These are phyloP conservation scores for Fissipunctia ypsillon DNA, from an alignment of 2,888 invertebrate genomes.

Conservation along the genomic window DNA sequence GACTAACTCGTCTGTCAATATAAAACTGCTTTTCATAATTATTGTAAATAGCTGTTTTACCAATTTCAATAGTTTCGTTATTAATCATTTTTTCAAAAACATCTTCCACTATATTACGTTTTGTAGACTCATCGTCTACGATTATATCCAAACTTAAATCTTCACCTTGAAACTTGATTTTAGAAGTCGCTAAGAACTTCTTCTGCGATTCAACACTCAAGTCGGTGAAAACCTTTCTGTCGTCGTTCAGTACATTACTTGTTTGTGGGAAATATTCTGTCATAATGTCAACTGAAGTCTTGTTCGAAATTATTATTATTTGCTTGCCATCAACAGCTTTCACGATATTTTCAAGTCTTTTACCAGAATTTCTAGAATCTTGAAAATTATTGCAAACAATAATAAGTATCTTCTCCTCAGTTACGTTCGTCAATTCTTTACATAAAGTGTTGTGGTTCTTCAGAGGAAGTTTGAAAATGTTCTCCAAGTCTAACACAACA, in stretches of 20 bases:
- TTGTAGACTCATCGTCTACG: slow-evolving; percentile 10
- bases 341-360: slow-evolving; percentile 19
- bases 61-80: slow-evolving; percentile 25
- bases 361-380: background rate
- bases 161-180: slow-evolving; percentile 47
- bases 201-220: slow-evolving; percentile 36
- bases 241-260: slow-evolving; percentile 7
- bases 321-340: slow-evolving; percentile 20
- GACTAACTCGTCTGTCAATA: slow-evolving; percentile 28
- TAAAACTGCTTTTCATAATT: slow-evolving; percentile 29
- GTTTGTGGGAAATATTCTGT: slow-evolving; percentile 18
- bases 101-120: slow-evolving; percentile 6
- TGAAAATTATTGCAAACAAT: slow-evolving; percentile 17
- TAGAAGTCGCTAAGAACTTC: slow-evolving; percentile 21
- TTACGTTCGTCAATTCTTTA: slow-evolving; percentile 18
- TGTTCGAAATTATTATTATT: slow-evolving; percentile 18
- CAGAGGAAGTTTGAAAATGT: slow-evolving; percentile 23
- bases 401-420: slow-evolving; percentile 18
- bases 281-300: slow-evolving; percentile 7
- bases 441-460: slow-evolving; percentile 11
- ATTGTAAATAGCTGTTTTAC: background rate
- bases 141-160: slow-evolving; percentile 40
- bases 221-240: slow-evolving; percentile 26
- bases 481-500: slow-evolving; percentile 29
- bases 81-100: slow-evolving; percentile 35